Conservation (phyloP, 2,797 vertebrate species). For the Rhinogobio ventralis region DNA sequence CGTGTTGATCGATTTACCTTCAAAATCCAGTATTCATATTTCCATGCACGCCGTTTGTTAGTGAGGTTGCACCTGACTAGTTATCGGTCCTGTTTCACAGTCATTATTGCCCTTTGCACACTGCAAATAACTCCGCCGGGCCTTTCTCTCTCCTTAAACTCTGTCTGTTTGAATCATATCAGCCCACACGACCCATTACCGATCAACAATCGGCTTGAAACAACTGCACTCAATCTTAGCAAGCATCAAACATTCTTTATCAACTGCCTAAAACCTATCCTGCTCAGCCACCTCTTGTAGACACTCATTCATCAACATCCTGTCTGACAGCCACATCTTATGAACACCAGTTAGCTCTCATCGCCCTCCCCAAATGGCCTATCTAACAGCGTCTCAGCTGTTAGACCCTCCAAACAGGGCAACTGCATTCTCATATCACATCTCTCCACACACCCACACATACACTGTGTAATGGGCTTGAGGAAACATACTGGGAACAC, state of each 20-base stretch:
- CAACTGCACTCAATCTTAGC: slow-evolving; percentile 12
- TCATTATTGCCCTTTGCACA: neutral
- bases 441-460: slow-evolving; percentile 17
- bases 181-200: slow-evolving; percentile 23
- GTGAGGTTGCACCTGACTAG: neutral
- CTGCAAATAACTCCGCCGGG: slow-evolving; percentile 13
- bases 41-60: neutral
- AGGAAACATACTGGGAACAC: slow-evolving; percentile 33
- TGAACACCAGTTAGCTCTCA: slow-evolving; percentile 43
- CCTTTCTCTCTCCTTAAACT: neutral
- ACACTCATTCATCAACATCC: slow-evolving; percentile 43
- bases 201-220: slow-evolving; percentile 8
- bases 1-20: neutral
- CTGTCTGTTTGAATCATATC: slow-evolving; percentile 37
- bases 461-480: slow-evolving; percentile 32
- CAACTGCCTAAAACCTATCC: slow-evolving; percentile 27
- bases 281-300: slow-evolving; percentile 29
- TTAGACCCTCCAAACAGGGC: slow-evolving; percentile 38
- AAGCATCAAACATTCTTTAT: slow-evolving; percentile 24
- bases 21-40: neutral
- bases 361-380: slow-evolving; percentile 33
- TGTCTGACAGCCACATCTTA: slow-evolving; percentile 40
- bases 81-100: neutral
- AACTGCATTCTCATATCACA: slow-evolving; percentile 37
- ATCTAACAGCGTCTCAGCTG: slow-evolving; percentile 33